Evolutionary conservation across 2,797 vertebrate species (phyloP).

Genomic region (Rhabdophis nuchalis): DNA sequence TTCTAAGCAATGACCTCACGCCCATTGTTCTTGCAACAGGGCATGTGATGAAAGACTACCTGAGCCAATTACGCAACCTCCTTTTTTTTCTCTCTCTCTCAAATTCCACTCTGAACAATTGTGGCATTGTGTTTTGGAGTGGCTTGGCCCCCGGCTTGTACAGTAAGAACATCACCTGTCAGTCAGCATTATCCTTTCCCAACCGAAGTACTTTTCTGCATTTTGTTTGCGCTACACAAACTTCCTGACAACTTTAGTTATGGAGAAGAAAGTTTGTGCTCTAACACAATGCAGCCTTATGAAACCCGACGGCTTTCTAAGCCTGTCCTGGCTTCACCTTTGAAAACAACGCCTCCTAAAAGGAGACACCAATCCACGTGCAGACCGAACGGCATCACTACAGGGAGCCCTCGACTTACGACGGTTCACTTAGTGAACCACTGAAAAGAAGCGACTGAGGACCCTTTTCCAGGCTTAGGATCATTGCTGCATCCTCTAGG

Average conservation of each 20-base stretch:
- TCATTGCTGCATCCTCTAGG: too few relatives aligned
- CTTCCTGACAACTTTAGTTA: neutral
- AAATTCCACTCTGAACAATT: neutral
- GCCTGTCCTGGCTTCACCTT: neutral
- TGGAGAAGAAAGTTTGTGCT: neutral
- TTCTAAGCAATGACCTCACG: neutral
- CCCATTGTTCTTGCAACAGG: neutral
- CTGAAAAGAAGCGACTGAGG: too few relatives aligned
- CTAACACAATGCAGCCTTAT: neutral
- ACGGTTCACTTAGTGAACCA: neutral
- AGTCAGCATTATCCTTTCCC: neutral
- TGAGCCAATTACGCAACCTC: neutral
- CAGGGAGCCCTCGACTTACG: neutral
- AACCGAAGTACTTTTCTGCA: neutral
- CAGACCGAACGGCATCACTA: neutral
- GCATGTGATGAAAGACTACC: neutral
- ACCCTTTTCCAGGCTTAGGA: too few relatives aligned
- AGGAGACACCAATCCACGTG: neutral
- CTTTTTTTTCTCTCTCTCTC: neutral
- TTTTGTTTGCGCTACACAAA: neutral
- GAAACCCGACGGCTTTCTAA: neutral
- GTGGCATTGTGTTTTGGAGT: neutral
- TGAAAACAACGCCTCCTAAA: neutral
- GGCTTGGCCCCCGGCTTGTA: neutral
- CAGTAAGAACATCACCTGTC: neutral